phyloP scores from a whole-genome alignment of 1,140 invertebrate genomes.

The Pararge aegeria region DNA sequence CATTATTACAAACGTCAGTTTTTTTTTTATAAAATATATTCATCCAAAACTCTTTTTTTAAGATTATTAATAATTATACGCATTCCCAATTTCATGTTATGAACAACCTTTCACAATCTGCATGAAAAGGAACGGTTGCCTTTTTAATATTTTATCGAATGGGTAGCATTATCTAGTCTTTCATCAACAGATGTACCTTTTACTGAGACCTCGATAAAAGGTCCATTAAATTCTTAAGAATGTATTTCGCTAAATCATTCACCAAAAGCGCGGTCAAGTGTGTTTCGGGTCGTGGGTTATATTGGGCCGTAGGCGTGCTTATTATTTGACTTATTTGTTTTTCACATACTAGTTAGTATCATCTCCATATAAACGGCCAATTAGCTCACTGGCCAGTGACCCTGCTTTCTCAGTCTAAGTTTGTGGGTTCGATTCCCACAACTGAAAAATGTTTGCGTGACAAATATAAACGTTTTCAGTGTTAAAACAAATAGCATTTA shows the following conservation, averaged over 20 bases:
- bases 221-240: constrained; percentile 8
- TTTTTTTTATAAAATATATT: no score
- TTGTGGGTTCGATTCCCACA: no score
- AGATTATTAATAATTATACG: no score
- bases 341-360: no score
- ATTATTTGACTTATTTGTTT: background rate
- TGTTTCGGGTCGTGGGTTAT: background rate
- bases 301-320: background rate
- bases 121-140: background rate
- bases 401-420: no score
- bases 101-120: background rate
- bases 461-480: no score
- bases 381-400: no score
- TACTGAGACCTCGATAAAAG: constrained; percentile 5
- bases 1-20: no score
- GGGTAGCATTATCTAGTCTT: constrained; percentile 1
- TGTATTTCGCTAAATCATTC: constrained; percentile 13
- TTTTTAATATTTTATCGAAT: constrained; percentile 2
- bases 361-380: no score
- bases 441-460: no score
- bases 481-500: no score
- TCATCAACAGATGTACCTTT: constrained; percentile 5
- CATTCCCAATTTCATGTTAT: background rate
- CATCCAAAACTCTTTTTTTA: no score
- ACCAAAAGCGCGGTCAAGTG: background rate